Conservation (phyloP, 1,140 invertebrate genomes). For the Colletes gigas region DNA sequence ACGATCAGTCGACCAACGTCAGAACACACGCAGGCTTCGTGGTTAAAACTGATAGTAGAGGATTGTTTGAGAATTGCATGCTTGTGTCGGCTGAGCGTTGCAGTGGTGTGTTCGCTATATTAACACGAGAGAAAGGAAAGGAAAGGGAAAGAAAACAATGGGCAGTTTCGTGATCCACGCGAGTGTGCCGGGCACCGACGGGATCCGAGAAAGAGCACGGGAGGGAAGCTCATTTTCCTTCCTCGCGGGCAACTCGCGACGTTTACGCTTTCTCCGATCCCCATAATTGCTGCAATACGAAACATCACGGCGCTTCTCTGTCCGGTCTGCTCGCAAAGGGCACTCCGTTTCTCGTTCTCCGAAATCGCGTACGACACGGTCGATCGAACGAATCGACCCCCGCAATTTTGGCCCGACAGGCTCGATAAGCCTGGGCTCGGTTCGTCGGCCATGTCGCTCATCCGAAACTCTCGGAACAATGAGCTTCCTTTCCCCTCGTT, state of each 20-base stretch:
- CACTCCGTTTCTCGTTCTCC: neutral
- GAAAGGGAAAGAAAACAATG: slow-evolving; percentile 24
- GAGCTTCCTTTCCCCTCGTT: neutral
- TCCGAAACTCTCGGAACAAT: neutral
- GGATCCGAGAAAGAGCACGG: slow-evolving; percentile 19
- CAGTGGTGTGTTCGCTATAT: slow-evolving; percentile 78
- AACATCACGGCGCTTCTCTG: slow-evolving; percentile 53
- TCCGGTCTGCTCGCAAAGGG: slow-evolving; percentile 14
- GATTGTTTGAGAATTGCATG: slow-evolving; percentile 73
- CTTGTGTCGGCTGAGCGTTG: slow-evolving; percentile 74
- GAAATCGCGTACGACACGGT: no score
- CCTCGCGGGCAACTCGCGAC: no score
- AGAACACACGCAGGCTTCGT: slow-evolving; percentile 42
- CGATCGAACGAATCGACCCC: neutral
- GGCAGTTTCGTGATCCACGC: neutral
- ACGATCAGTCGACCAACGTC: neutral
- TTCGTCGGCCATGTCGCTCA: neutral
- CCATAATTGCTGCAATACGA: slow-evolving; percentile 56
- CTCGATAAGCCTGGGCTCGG: neutral
- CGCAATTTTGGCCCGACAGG: neutral
- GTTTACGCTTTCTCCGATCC: slow-evolving; percentile 1
- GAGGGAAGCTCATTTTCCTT: slow-evolving; percentile 15
- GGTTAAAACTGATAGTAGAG: slow-evolving; percentile 60
- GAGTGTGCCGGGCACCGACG: neutral
- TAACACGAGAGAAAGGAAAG: slow-evolving; percentile 71